A percentile compares a stretch with the other conserved stretches of the same genome.
These are phyloP conservation scores for Glyptemys insculpta DNA, from an alignment of 2,797 vertebrate species.

Conservation along the genomic window DNA sequence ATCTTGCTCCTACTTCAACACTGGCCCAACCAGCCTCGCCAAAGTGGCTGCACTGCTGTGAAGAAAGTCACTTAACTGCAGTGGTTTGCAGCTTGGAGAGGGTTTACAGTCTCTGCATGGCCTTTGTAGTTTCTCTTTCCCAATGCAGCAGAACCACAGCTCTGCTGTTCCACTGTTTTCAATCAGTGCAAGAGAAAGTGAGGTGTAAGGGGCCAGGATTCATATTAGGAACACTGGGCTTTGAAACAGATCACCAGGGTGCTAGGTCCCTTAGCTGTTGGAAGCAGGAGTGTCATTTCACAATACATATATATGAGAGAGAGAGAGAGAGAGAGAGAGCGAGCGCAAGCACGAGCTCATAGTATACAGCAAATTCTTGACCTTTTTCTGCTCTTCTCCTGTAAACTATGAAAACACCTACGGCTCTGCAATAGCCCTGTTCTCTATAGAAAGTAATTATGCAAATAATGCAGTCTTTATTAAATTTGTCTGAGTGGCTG, in stretches of 20 bases:
- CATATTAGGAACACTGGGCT: neutral
- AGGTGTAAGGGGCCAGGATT: neutral
- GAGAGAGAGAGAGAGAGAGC: neutral
- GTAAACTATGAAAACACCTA: neutral
- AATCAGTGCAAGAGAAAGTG: neutral
- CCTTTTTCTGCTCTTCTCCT: neutral
- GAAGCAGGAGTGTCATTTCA: neutral
- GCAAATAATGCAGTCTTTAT: neutral
- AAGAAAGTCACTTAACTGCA: neutral
- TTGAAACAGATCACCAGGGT: neutral
- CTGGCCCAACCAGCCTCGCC: neutral
- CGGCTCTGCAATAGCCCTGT: neutral
- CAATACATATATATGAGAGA: fast-evolving
- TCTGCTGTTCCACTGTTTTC: neutral
- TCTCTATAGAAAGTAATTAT: neutral
- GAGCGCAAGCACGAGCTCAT: neutral
- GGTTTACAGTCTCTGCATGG: neutral
- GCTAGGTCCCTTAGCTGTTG: neutral
- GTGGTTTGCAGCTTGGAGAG: neutral
- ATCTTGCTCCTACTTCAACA: neutral
- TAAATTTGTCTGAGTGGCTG: neutral
- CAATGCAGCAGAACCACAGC: neutral
- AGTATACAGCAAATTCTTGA: neutral
- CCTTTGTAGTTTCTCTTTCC: neutral
- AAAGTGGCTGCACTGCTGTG: neutral